Evolutionary conservation across 2,888 invertebrate species (phyloP).

Genomic region (Tanytarsus gracilentus): DNA sequence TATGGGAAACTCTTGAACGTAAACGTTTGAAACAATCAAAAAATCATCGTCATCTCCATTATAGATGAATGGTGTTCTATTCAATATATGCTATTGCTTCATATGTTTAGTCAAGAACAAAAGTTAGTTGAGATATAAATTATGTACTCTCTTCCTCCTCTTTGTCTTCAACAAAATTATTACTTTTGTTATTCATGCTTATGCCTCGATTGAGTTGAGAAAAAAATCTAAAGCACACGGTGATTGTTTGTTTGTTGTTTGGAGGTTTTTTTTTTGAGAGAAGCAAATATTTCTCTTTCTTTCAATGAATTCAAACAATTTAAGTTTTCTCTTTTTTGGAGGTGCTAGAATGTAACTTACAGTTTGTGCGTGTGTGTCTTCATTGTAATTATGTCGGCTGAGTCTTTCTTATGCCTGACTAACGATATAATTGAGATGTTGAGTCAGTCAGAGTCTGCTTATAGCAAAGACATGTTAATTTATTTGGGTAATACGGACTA

Average conservation of each 20-base stretch:
- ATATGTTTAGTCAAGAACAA: background rate
- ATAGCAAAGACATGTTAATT: too few relatives aligned
- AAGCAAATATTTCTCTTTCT: too few relatives aligned
- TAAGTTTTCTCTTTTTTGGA: too few relatives aligned
- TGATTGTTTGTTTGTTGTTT: too few relatives aligned
- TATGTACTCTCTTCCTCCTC: background rate
- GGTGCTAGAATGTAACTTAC: too few relatives aligned
- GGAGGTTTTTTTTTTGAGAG: background rate
- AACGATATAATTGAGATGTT: conserved; percentile 27
- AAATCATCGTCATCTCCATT: conserved; percentile 17
- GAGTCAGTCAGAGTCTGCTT: too few relatives aligned
- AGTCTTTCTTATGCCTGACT: too few relatives aligned
- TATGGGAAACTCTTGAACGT: background rate
- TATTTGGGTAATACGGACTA: too few relatives aligned
- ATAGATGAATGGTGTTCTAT: conserved; percentile 6
- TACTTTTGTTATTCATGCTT: background rate
- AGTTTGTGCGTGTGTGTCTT: too few relatives aligned
- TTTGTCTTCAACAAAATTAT: background rate
- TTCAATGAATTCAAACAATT: too few relatives aligned
- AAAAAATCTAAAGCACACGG: background rate
- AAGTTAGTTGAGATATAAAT: background rate
- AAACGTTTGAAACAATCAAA: conserved; percentile 21
- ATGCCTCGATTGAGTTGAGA: conserved; percentile 1
- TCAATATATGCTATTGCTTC: background rate
- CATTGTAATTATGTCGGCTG: too few relatives aligned